Percentiles rank a stretch among this genome's conserved stretches.
phyloP scores from a whole-genome alignment of 2,113 vertebrate genomes.

The Syngnathus scovelli region DNA sequence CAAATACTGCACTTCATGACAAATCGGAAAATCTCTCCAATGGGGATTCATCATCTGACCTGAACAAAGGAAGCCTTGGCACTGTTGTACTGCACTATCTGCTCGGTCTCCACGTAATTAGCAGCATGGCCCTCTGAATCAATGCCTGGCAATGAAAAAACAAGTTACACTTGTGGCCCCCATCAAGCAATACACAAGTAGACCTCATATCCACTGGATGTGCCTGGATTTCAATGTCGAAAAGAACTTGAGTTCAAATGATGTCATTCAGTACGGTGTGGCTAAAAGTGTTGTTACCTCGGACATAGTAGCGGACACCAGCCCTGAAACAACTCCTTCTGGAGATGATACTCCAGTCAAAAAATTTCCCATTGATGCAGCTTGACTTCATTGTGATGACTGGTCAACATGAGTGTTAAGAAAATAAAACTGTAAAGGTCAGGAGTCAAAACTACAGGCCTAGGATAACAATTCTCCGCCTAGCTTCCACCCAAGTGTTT shows the following conservation, averaged over 20 bases:
- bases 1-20: background rate
- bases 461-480: background rate
- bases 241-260: background rate
- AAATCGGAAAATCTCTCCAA: background rate
- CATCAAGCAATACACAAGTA: background rate
- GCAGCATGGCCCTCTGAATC: slow-evolving; percentile 97
- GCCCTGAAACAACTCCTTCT: slow-evolving; percentile 94
- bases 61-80: slow-evolving; percentile 87
- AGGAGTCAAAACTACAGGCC: background rate
- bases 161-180: background rate
- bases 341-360: slow-evolving; percentile 91
- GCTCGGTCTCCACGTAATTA: slow-evolving; percentile 95
- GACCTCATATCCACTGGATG: background rate
- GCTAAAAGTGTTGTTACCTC: slow-evolving; percentile 71
- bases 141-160: slow-evolving; percentile 72
- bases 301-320: slow-evolving; percentile 89
- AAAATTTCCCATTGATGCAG: slow-evolving; percentile 86
- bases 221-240: background rate
- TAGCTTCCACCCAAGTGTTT: background rate
- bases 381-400: slow-evolving; percentile 86
- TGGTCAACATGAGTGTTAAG: slow-evolving; percentile 55
- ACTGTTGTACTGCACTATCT: slow-evolving; percentile 84
- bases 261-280: background rate
- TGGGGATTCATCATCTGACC: slow-evolving; percentile 43
- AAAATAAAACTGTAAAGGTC: background rate